These are phyloP conservation scores for Megalops cyprinoides DNA, from an alignment of 2,797 vertebrate genomes.

Conservation along the genomic window DNA sequence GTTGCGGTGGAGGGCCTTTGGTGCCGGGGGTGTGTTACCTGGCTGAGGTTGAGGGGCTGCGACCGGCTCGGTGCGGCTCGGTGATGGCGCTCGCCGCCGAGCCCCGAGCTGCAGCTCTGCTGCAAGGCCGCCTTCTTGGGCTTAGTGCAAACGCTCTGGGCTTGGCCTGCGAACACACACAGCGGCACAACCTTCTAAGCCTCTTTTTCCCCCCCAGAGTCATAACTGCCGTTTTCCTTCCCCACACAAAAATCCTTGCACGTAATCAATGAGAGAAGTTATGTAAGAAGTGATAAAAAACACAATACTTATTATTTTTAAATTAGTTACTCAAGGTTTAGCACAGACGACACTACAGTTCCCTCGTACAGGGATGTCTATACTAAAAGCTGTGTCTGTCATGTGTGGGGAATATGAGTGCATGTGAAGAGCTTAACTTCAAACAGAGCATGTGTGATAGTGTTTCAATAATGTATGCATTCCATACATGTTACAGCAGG, in stretches of 20 bases:
- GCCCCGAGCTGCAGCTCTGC: slow-evolving; percentile 84
- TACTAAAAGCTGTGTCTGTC: too few relatives aligned
- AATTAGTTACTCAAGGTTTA: too few relatives aligned
- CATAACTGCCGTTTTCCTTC: neutral
- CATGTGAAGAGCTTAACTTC: too few relatives aligned
- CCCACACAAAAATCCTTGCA: too few relatives aligned
- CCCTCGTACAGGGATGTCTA: too few relatives aligned
- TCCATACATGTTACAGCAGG: too few relatives aligned
- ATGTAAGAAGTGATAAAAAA: neutral
- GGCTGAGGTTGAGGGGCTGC: slow-evolving; percentile 97
- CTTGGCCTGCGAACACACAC: slow-evolving; percentile 66
- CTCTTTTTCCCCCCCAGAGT: too few relatives aligned
- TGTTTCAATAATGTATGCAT: too few relatives aligned
- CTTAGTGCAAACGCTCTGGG: slow-evolving; percentile 78
- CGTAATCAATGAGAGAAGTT: too few relatives aligned
- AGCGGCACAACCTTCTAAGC: neutral
- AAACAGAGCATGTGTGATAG: neutral
- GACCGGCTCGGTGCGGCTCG: slow-evolving; percentile 77
- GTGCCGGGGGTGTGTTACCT: slow-evolving; percentile 71
- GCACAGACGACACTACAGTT: too few relatives aligned
- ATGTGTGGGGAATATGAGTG: too few relatives aligned
- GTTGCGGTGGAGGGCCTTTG: neutral
- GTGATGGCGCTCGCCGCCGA: slow-evolving; percentile 76
- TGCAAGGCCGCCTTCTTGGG: slow-evolving; percentile 84
- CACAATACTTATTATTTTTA: neutral